Evolutionary conservation across 2,888 invertebrate species (phyloP).

Genomic region (Dorcus hopei): DNA sequence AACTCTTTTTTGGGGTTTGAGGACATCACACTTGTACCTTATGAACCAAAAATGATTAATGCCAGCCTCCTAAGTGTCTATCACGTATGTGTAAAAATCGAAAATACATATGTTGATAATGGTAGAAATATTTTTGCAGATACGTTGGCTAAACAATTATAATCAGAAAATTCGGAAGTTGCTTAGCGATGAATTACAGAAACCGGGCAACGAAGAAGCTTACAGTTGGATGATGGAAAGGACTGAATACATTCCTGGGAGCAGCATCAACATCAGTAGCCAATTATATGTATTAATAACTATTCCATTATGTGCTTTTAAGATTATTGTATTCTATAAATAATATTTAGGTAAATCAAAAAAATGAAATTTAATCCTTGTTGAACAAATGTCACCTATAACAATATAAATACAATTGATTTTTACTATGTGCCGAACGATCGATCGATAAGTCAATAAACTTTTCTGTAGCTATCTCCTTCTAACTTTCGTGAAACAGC

Average conservation of each 20-base stretch:
- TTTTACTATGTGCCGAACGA: too few species aligned
- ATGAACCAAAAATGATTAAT: constrained; percentile 82
- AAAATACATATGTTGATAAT: not conserved
- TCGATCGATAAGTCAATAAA: too few species aligned
- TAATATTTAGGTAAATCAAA: too few species aligned
- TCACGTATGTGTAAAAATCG: constrained; percentile 60
- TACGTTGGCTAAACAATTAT: constrained; percentile 76
- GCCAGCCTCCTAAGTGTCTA: constrained; percentile 68
- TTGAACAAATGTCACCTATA: too few species aligned
- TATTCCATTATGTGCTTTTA: too few species aligned
- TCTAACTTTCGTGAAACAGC: too few species aligned
- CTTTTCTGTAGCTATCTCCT: too few species aligned
- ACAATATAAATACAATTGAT: too few species aligned
- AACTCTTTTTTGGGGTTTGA: constrained; percentile 68
- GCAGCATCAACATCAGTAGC: not conserved
- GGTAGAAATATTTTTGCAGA: constrained; percentile 51
- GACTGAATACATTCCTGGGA: constrained; percentile 63
- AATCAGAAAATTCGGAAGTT: constrained; percentile 68
- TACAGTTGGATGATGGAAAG: constrained; percentile 84
- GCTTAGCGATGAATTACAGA: constrained; percentile 73
- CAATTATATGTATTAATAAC: not conserved
- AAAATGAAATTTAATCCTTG: too few species aligned
- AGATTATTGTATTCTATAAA: too few species aligned
- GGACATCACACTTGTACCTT: constrained; percentile 82
- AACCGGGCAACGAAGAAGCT: constrained; percentile 65